Conservation (phyloP, 1,140 invertebrate species). For the Atta texana region DNA sequence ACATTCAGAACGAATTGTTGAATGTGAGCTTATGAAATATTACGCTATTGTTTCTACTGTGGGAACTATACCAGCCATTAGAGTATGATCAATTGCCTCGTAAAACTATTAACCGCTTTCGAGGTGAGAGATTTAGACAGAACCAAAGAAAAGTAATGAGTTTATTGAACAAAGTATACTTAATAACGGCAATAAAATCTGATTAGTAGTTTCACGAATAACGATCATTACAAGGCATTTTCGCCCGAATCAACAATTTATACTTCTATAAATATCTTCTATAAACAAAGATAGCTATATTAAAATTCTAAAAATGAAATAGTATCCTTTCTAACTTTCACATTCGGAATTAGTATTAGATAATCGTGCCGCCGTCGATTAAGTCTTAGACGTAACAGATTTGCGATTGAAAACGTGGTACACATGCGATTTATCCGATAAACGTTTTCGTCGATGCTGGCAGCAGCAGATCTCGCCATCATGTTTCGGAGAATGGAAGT, state of each 20-base stretch:
- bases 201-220: not conserved
- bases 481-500: not conserved
- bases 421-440: not conserved
- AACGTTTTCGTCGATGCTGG: not conserved
- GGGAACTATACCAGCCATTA: conserved; percentile 12
- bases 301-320: not conserved
- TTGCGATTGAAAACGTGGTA: not conserved
- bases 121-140: not conserved
- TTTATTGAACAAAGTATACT: not conserved
- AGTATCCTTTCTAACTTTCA: not conserved
- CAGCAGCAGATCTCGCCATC: not conserved
- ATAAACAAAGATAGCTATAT: not conserved
- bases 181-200: conserved; percentile 7
- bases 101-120: conserved; percentile 33
- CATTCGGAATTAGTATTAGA: not conserved
- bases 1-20: conserved; percentile 27
- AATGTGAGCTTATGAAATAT: conserved; percentile 14
- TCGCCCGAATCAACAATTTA: not conserved
- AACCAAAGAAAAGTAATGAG: conserved; percentile 26
- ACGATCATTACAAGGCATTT: conserved; percentile 12
- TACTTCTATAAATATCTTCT: not conserved
- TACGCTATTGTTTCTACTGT: conserved; percentile 3
- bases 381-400: not conserved
- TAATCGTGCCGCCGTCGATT: not conserved
- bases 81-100: conserved; percentile 4